Evolutionary conservation across 2,113 vertebrate genomes (phyloP).

Genomic region (Pycnonotus jocosus): DNA sequence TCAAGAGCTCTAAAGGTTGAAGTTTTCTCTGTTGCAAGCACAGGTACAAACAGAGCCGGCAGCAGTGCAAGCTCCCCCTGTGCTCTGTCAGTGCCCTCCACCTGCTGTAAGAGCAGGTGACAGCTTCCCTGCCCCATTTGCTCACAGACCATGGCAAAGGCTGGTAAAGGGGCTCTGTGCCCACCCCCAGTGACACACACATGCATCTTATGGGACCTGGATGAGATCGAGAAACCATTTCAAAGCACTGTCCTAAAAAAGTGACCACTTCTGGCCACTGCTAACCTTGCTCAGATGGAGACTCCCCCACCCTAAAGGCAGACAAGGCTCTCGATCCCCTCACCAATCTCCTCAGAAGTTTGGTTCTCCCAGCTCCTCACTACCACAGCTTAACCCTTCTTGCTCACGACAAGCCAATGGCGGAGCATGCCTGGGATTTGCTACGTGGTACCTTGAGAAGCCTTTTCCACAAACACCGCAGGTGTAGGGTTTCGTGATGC

Average conservation of each 20-base stretch:
- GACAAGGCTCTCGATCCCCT: conserved; percentile 14
- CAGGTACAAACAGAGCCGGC: background rate
- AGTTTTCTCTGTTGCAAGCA: background rate
- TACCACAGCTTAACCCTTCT: conserved; percentile 3
- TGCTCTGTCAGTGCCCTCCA: background rate
- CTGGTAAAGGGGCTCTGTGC: background rate
- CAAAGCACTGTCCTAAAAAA: background rate
- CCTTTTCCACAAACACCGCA: conserved; percentile 98
- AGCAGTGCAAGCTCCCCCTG: conserved; percentile 1
- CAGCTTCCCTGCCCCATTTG: background rate
- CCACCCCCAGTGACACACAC: background rate
- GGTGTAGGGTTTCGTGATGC: conserved; percentile 97
- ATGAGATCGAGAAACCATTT: background rate
- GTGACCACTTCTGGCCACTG: background rate
- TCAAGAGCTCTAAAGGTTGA: background rate
- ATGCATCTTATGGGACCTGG: background rate
- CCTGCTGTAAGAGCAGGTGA: background rate
- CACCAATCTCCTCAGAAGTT: conserved; percentile 1
- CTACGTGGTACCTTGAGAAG: conserved; percentile 89
- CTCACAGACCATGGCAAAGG: background rate
- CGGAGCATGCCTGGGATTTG: conserved; percentile 62
- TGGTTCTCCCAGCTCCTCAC: conserved; percentile 35
- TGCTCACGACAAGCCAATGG: conserved; percentile 39
- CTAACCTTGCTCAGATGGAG: background rate
- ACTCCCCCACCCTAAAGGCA: background rate